A percentile compares a stretch with the other conserved stretches of the same genome.
These are phyloP conservation scores for Epirrita christyi DNA, from an alignment of 2,888 invertebrate genomes.

Conservation along the genomic window DNA sequence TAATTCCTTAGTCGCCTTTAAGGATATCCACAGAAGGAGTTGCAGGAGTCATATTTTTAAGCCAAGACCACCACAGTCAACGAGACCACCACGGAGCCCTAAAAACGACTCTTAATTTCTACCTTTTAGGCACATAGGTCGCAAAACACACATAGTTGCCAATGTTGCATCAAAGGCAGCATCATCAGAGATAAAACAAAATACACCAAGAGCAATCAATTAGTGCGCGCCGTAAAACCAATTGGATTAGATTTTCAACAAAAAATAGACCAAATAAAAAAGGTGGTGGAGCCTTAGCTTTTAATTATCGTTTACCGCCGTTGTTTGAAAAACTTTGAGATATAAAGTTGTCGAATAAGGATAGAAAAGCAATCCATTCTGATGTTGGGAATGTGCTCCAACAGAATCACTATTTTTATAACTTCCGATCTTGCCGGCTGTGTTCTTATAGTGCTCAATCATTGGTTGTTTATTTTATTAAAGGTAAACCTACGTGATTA, in stretches of 20 bases:
- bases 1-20: no score
- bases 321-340: constrained; percentile 59
- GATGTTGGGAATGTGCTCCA: constrained; percentile 23
- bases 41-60: no score
- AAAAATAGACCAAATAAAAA: constrained; percentile 56
- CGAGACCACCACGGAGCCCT: no score
- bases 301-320: constrained; percentile 77
- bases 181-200: constrained; percentile 43
- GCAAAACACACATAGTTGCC: no score
- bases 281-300: constrained; percentile 65
- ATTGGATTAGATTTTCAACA: constrained; percentile 62
- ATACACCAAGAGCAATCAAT: constrained; percentile 71
- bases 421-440: constrained; percentile 4
- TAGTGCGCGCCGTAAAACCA: constrained; percentile 65
- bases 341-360: constrained; percentile 63
- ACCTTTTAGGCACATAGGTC: no score
- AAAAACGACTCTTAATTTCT: no score
- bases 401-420: constrained; percentile 19
- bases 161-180: no score
- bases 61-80: no score
- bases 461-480: no score
- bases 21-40: no score
- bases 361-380: constrained; percentile 38
- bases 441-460: no score
- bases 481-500: no score